These are phyloP conservation scores for Chymomyza caudatula DNA, from an alignment of 2,888 invertebrate genomes.

Conservation along the genomic window DNA sequence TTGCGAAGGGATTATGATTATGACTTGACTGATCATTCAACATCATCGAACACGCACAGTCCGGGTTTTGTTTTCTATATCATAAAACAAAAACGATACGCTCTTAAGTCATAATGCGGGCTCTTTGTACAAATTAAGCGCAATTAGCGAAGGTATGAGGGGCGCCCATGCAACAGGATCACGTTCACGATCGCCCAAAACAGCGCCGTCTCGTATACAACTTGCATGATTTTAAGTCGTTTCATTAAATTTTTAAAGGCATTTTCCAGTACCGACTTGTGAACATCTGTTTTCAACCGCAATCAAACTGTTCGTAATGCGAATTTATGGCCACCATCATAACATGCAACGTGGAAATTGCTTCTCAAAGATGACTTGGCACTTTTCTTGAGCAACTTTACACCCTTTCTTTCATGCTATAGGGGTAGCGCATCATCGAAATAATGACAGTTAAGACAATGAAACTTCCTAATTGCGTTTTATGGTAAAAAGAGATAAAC, in stretches of 20 bases:
- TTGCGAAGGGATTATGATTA: not conserved
- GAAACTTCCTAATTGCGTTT: not conserved
- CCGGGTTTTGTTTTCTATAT: not conserved
- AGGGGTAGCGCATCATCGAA: not conserved
- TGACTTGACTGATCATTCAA: not conserved
- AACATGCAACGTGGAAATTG: no score
- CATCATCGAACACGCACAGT: slow-evolving; percentile 20
- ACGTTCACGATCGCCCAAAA: slow-evolving; percentile 16
- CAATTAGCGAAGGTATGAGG: slow-evolving; percentile 64
- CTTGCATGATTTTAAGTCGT: slow-evolving; percentile 32
- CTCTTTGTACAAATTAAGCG: slow-evolving; percentile 68
- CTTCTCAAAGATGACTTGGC: slow-evolving; percentile 42
- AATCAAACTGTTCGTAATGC: slow-evolving; percentile 54
- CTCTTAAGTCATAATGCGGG: slow-evolving; percentile 49
- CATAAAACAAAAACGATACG: not conserved
- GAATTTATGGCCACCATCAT: slow-evolving; percentile 70
- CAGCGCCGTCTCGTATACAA: no score
- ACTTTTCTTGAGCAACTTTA: not conserved
- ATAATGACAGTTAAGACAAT: not conserved
- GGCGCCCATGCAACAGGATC: slow-evolving; percentile 40
- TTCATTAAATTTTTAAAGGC: slow-evolving; percentile 24
- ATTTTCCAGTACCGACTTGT: slow-evolving; percentile 29
- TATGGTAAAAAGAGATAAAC: not conserved
- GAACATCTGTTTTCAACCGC: slow-evolving; percentile 14
- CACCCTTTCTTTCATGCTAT: not conserved